Percentiles rank a stretch among this genome's conserved stretches.
These are phyloP conservation scores for Macquaria ambigua DNA, from an alignment of 2,113 vertebrate species.

Conservation along the genomic window DNA sequence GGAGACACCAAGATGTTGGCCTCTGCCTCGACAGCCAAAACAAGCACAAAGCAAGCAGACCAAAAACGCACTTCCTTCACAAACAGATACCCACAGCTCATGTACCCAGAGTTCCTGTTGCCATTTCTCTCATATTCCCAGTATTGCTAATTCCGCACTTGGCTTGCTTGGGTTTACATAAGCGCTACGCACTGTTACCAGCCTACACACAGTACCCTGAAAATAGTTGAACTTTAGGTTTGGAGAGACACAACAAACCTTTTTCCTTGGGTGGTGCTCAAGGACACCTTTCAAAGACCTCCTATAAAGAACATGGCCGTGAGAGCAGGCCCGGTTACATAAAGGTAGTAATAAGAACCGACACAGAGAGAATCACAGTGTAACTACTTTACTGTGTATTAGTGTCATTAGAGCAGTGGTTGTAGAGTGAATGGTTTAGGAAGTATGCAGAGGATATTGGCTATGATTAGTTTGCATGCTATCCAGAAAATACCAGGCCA, in stretches of 20 bases:
- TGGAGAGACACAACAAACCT: not conserved
- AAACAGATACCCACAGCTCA: not conserved
- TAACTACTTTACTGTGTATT: conserved; percentile 41
- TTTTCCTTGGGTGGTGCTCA: not conserved
- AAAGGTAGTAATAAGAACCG: conserved; percentile 50
- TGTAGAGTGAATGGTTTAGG: not conserved
- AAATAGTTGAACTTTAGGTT: not conserved
- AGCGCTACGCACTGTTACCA: not conserved
- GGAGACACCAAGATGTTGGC: conserved; percentile 29
- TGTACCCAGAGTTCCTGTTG: not conserved
- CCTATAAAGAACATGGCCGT: not conserved
- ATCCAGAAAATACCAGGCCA: not conserved
- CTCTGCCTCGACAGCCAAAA: conserved; percentile 26
- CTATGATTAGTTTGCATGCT: conserved; percentile 1
- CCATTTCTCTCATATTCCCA: not conserved
- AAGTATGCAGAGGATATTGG: conserved; percentile 17
- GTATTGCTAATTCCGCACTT: not conserved
- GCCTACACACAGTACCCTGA: not conserved
- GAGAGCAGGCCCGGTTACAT: conserved; percentile 27
- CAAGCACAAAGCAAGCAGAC: conserved; percentile 23
- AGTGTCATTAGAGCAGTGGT: conserved; percentile 32
- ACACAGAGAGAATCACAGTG: conserved; percentile 43
- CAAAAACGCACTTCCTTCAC: conserved; percentile 42
- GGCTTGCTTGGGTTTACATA: not conserved
- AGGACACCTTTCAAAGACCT: not conserved